Evolutionary conservation across 2,113 vertebrate species (phyloP).

Genomic region (Mesoclemmys tuberculata): DNA sequence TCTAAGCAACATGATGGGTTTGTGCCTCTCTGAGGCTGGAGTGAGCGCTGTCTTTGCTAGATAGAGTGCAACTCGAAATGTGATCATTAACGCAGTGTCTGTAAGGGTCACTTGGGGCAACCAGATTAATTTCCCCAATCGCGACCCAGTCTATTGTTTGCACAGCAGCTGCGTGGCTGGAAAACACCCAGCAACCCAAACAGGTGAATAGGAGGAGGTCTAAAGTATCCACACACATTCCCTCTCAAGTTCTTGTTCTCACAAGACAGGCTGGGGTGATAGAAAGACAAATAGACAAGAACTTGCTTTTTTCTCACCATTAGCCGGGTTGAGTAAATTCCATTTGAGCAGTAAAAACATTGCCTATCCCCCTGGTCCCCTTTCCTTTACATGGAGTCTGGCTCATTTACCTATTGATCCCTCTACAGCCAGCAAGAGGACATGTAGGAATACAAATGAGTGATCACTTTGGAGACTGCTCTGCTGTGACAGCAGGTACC

Average conservation of each 20-base stretch:
- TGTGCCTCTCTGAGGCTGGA: not conserved
- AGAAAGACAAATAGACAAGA: not conserved
- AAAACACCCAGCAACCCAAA: not conserved
- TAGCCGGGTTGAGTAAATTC: not conserved
- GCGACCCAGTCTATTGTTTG: not conserved
- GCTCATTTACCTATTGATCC: not conserved
- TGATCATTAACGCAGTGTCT: not conserved
- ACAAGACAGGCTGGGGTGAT: not conserved
- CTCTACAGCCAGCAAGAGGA: not conserved
- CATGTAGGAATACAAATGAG: not conserved
- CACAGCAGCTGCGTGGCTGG: not conserved
- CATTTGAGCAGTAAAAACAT: not conserved
- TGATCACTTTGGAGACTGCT: not conserved
- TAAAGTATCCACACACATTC: not conserved
- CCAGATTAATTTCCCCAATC: not conserved
- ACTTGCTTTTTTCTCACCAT: not conserved
- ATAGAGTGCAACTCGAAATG: not conserved
- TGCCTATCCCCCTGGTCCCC: not conserved
- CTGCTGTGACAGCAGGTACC: not conserved
- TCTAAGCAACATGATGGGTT: not conserved
- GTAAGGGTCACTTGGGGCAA: not conserved
- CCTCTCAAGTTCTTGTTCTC: not conserved
- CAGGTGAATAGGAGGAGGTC: not conserved
- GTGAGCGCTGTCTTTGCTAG: not conserved
- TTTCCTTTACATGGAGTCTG: not conserved